A percentile compares a stretch with the other conserved stretches of the same genome.
phyloP scores from a whole-genome alignment of 2,113 vertebrate species.

The Chauna torquata region DNA sequence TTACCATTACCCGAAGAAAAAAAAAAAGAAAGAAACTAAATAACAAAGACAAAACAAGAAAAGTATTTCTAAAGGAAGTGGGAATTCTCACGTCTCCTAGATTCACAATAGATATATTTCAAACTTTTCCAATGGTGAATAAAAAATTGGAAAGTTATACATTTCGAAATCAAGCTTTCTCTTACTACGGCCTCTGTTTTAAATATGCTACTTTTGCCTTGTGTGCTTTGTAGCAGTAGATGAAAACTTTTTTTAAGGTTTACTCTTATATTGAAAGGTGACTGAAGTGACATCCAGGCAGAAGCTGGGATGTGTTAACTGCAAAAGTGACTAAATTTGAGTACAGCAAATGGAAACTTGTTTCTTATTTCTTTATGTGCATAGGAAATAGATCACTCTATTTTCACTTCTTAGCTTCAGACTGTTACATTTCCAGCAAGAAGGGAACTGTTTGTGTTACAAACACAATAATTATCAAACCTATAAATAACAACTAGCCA shows the following conservation, averaged over 20 bases:
- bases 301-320: neutral
- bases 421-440: constrained; percentile 27
- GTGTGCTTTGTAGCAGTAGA: neutral
- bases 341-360: neutral
- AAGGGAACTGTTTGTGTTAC: constrained; percentile 4
- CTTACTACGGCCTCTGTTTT: neutral
- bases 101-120: neutral
- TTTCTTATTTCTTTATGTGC: neutral
- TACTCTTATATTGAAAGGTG: neutral
- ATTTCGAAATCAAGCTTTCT: neutral
- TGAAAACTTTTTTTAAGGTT: neutral
- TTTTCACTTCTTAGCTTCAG: neutral
- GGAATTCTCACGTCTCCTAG: neutral
- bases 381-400: neutral
- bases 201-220: neutral
- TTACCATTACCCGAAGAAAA: neutral
- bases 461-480: constrained; percentile 34
- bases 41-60: neutral
- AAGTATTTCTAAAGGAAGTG: neutral
- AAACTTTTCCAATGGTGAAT: neutral
- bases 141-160: neutral
- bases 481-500: neutral
- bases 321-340: neutral
- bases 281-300: neutral
- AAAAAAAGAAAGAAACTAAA: neutral